A percentile compares a stretch with the other conserved stretches of the same genome.
phyloP scores from a whole-genome alignment of 2,797 vertebrate genomes.

The Onychomys arenicola region DNA sequence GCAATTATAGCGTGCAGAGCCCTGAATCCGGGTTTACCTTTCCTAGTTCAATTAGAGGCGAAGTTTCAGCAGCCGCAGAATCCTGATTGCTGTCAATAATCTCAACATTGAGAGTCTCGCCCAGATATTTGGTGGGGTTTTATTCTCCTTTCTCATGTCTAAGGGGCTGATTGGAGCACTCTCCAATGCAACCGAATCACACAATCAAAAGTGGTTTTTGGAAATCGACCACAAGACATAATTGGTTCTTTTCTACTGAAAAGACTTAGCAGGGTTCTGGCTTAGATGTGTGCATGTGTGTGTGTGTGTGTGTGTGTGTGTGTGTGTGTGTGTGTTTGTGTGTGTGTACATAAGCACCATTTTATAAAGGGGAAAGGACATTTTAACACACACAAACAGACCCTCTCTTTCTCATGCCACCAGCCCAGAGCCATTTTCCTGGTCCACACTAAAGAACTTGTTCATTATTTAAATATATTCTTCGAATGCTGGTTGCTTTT shows the following conservation, averaged over 20 bases:
- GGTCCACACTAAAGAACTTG: conserved; percentile 86
- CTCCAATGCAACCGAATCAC: conserved; percentile 83
- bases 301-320: neutral
- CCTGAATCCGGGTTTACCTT: conserved; percentile 93
- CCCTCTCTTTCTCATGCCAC: conserved; percentile 77
- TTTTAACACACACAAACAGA: conserved; percentile 84
- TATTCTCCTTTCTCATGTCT: conserved; percentile 70
- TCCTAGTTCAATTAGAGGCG: conserved; percentile 94
- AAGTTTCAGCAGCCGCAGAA: conserved; percentile 90
- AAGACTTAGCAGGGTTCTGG: conserved; percentile 84
- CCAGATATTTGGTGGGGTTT: conserved; percentile 84
- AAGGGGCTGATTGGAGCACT: conserved; percentile 79
- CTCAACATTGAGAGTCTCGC: conserved; percentile 83
- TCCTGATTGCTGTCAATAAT: conserved; percentile 92
- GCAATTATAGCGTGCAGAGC: conserved; percentile 94
- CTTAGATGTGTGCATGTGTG: neutral
- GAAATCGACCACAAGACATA: conserved; percentile 81
- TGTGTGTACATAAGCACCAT: neutral
- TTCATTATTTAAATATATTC: conserved; percentile 90
- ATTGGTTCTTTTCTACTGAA: conserved; percentile 85
- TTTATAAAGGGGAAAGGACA: conserved; percentile 78
- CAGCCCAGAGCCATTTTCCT: conserved; percentile 83
- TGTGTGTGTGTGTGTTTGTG: neutral
- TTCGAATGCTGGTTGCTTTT: conserved; percentile 86
- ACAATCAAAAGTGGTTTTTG: conserved; percentile 84